Evolutionary conservation across 2,888 invertebrate genomes (phyloP), one percentile per base, ranked within the genome.

Genomic region (Drosophila quinaria): DNA sequence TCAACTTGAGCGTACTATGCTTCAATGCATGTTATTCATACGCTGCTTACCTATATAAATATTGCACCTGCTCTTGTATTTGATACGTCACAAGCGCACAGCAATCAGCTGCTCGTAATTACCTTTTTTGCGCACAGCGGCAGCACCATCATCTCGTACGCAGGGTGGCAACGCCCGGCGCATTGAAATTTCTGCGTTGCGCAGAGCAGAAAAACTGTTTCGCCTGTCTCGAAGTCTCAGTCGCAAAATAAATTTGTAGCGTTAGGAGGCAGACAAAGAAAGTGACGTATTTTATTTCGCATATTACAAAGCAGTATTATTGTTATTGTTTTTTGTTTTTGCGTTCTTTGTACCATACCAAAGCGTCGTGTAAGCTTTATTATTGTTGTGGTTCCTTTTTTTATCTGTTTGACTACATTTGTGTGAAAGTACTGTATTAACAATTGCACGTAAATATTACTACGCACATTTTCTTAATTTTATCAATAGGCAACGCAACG

Each of bases 221-320:
- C 49, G 68, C 29, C 77, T 13, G 22, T 33, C 77, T 13, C 15
- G 54, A 46, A 35, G 39, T 41, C 15, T 61, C 68, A 80, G 80
- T 82, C 80, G 82, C 84, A 81, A 81, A 81, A 78, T 81, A 73
- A 62, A 58, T 56, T 69, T 79, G 80, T 51, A 79, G 61, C 52
- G 80, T 25, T 42, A 50, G 44, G 49, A 63, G 44, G 17, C 49
- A 47, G 13, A 10, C 11, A n/a, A 25, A 50, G 42, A n/a, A 25
- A 50, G 42, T 19, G 46, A 50, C 72, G 42, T 52, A 58, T 58
- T 61, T 50, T 9, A 46, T 63, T 73, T 67, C 64, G 74, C 76
- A 71, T 65, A 76, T 74, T 81, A 71, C 59, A 70, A 64, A 66
- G 50, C 85, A 81, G 81, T 85, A 85, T 81, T 80, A 74, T 79